These are phyloP conservation scores for Alectoris magna DNA, from an alignment of 2,797 vertebrate species.

Conservation along the genomic window DNA sequence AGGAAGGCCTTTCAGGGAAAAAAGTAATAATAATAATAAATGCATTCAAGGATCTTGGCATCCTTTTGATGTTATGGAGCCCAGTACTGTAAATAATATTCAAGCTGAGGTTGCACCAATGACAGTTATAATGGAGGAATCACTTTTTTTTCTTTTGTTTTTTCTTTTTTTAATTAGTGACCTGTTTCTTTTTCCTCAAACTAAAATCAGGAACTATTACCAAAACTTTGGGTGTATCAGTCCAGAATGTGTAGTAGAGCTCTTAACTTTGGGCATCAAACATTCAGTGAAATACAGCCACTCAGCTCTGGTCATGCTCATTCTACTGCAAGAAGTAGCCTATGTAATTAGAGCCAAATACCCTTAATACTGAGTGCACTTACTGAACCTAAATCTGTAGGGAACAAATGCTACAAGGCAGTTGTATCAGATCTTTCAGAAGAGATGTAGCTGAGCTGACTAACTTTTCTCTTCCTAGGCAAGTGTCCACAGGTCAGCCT, in stretches of 20 bases:
- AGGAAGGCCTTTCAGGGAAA: not conserved
- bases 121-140: not conserved
- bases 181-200: fast-evolving
- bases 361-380: not conserved
- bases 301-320: not conserved
- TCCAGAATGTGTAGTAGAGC: not conserved
- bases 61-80: not conserved
- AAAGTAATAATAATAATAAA: too few relatives aligned
- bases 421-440: not conserved
- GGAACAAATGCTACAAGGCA: not conserved
- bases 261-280: not conserved
- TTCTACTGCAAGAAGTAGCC: not conserved
- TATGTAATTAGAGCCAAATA: not conserved
- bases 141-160: not conserved
- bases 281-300: not conserved
- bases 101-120: not conserved
- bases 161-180: not conserved
- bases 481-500: not conserved
- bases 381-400: not conserved
- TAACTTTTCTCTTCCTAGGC: not conserved
- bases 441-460: not conserved
- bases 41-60: not conserved
- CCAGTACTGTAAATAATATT: not conserved
- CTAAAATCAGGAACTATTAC: not conserved
- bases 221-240: not conserved